Evolutionary conservation across 2,888 invertebrate genomes (phyloP), one percentile per base, ranked within the genome.

Genomic region (Thera britannica): DNA sequence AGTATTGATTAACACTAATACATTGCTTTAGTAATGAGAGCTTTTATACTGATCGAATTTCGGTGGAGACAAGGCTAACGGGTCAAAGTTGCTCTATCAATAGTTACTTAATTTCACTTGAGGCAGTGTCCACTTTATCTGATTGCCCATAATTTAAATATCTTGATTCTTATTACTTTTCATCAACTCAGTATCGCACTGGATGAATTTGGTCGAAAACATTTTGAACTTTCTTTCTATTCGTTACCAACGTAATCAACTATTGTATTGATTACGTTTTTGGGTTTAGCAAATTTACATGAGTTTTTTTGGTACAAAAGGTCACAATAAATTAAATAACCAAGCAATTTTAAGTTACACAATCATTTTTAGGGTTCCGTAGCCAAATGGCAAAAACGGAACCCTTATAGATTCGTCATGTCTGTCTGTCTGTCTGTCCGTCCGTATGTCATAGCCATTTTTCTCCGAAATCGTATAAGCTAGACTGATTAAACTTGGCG

Each of bases 61-160:
- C 78, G 83, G 80, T 79, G 70, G 80, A 78, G 81, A 81, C 88
- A 87, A 90, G 90, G 90, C 82, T 83, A 77, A 81, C 89, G 75
- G 83, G 88, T 85, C 84, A 84, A 70, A 74, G 75, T 72, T 69
- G 75, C 34, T 70, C 56, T 63, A 66, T 64, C 60, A 66, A 56
- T 60, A 46, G 63, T 70, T 70, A 64, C 70, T 58, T 67, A 67
- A 70, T 70, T 63, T 67, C 57, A 63, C 70, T 67, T 54, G 70
- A 66, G 70, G 70, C 70, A 66, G 57, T 68, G 64, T 61, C 66
- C 63, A 67, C 63, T 55, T 65, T 58, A 70, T 63, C 54, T 54
- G 38, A 60, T 66, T 70, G 61, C 66, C 60, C 66, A 58, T 52
- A 48, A 63, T 66, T 66, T 49, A n/a, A 57, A 35, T 57, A 66